Percentiles rank a stretch among this genome's conserved stretches.
Conservation (phyloP, 2,797 vertebrate species). For the Threskiornis aethiopicus region DNA sequence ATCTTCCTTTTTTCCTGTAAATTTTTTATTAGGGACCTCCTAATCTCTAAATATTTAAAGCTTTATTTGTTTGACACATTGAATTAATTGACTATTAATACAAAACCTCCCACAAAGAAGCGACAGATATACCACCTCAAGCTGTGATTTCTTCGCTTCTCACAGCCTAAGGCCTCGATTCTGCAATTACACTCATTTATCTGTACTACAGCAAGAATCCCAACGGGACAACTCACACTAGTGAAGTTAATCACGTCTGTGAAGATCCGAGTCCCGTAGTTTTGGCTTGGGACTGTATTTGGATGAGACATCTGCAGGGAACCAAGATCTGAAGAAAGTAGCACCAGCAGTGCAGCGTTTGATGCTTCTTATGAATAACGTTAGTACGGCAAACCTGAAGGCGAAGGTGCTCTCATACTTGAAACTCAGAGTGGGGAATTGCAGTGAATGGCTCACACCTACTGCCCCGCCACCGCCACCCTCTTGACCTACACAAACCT, state of each 20-base stretch:
- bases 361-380: neutral
- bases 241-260: neutral
- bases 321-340: neutral
- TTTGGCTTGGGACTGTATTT: neutral
- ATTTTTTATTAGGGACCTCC: neutral
- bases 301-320: constrained; percentile 12
- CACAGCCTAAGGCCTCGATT: neutral
- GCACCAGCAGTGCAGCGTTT: neutral
- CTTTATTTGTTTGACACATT: constrained; percentile 21
- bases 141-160: constrained; percentile 1
- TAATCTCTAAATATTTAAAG: neutral
- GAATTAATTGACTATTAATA: neutral
- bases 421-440: neutral
- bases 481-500: neutral
- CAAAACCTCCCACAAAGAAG: constrained; percentile 11
- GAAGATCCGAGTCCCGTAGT: neutral
- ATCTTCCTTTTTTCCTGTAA: neutral
- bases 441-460: fast-evolving
- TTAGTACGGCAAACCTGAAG: neutral
- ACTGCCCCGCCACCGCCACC: neutral
- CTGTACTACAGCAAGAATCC: neutral
- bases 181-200: constrained; percentile 25
- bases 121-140: neutral
- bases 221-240: neutral
- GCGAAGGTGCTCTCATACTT: neutral